Base-by-base conservation (phyloP, 2,113 vertebrate species). In the Pluvialis apricaria region DNA sequence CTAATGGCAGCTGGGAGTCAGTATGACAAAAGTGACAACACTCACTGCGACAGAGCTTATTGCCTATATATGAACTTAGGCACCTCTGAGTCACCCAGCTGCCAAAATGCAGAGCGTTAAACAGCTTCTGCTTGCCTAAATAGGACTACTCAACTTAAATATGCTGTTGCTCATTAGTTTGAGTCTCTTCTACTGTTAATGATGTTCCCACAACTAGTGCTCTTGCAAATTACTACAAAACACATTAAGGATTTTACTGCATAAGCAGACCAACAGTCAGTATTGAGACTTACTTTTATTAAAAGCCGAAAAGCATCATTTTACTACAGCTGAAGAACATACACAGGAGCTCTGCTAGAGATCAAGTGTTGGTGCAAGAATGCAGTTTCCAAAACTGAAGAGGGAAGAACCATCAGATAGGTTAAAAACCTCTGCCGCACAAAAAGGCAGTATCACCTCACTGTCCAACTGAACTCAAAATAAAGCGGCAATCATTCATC, bases 21-120 rank as follows among this genome's bases (percentile, higher is more conserved):
- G 4, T 8, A 38, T 2, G 3, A 16, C 49, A 40, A 10, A 87
- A 86, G 26, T 1, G 0, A 76, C 0, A 31, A 26, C 36, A 51
- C 44, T n/a, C 42, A 17, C n/a, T 22, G 36, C 5, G 7, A 40
- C 13, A 34, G 24, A 81, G 34, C 34, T 93, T 52, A 24, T 11
- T 34, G 58, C 38, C 62, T 28, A 21, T 13, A 40, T 6, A 22
- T 54, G 4, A 65, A 82, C 47, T 75, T 9, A 69, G 24, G 42
- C 18, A 70, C 4, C 13, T 66, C 10, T 8, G 8, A 62, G n/a
- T 45, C 28, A 61, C 13, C 7, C 55, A 79, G 61, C 17, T 70
- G 66, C 22, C 58, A 77, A 88, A 92, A 88, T 21, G 8, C 26
- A 71, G 45, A 70, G 10, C 32, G 42, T 51, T 44, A 44, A 70